Conservation (phyloP, 2,888 invertebrate genomes). For the Meta bourneti region DNA sequence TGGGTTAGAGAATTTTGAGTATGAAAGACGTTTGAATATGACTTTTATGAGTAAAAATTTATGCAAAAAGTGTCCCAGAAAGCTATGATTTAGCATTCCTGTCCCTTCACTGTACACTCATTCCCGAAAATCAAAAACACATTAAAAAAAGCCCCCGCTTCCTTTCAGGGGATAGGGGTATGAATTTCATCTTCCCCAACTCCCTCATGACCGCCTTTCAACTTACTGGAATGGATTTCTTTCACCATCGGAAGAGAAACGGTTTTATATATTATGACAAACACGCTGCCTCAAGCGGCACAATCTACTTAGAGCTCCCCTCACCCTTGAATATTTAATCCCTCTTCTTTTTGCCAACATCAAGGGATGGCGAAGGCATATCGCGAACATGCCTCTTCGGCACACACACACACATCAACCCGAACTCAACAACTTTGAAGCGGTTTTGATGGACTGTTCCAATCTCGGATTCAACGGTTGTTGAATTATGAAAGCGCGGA, state of each 20-base stretch:
- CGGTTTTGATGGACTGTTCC: slow-evolving; percentile 63
- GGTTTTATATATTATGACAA: slow-evolving; percentile 66
- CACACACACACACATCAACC: slow-evolving; percentile 16
- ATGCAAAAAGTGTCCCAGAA: too few relatives aligned
- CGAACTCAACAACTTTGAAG: slow-evolving; percentile 61
- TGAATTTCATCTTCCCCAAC: too few relatives aligned
- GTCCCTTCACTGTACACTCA: too few relatives aligned
- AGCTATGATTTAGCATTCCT: too few relatives aligned
- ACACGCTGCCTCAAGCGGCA: slow-evolving; percentile 29
- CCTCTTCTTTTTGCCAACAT: slow-evolving; percentile 32
- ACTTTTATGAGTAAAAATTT: too few relatives aligned
- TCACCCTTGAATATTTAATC: slow-evolving; percentile 68
- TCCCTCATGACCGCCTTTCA: not conserved
- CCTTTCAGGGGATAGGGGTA: too few relatives aligned
- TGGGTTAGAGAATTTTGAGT: too few relatives aligned
- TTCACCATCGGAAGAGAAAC: slow-evolving; percentile 23
- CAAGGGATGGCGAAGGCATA: not conserved
- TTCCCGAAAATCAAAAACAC: too few relatives aligned
- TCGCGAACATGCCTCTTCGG: slow-evolving; percentile 26
- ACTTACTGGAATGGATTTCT: slow-evolving; percentile 41
- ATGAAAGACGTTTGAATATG: too few relatives aligned
- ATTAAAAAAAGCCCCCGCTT: too few relatives aligned
- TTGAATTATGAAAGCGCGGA: slow-evolving; percentile 70
- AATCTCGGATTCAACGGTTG: slow-evolving; percentile 59
- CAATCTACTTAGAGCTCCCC: slow-evolving; percentile 68